Percentiles rank a stretch among this genome's conserved stretches.
These are phyloP conservation scores for Fragum sueziense DNA, from an alignment of 2,888 invertebrate genomes.

Conservation along the genomic window DNA sequence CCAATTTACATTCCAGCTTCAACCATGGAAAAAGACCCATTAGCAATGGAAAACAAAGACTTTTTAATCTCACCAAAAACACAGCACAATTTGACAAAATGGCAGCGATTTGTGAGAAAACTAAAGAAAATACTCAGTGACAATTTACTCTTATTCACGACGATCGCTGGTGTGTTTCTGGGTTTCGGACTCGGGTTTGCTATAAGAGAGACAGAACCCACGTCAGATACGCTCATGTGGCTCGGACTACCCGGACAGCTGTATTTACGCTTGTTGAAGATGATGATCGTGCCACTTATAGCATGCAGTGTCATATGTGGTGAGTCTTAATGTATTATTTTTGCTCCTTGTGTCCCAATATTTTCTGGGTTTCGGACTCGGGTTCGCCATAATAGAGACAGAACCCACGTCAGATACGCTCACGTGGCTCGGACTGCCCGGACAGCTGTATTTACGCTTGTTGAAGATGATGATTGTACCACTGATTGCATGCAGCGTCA, in stretches of 20 bases:
- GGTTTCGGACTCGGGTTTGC: conserved; percentile 31
- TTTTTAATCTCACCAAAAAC: neutral
- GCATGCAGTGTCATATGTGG: conserved; percentile 75
- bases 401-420: conserved; percentile 19
- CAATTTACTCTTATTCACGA: conserved; percentile 25
- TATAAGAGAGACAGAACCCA: conserved; percentile 23
- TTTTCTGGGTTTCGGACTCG: conserved; percentile 26
- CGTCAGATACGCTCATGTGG: conserved; percentile 31
- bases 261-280: conserved; percentile 73
- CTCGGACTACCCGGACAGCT: conserved; percentile 74
- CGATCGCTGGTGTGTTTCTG: conserved; percentile 23
- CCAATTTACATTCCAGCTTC: neutral
- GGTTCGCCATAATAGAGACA: conserved; percentile 28
- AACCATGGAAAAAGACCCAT: neutral
- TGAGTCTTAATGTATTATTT: conserved; percentile 52
- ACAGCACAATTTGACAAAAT: neutral
- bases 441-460: conserved; percentile 75
- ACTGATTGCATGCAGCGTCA: conserved; percentile 73
- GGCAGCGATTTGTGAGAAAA: conserved; percentile 83
- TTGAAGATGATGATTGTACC: conserved; percentile 77
- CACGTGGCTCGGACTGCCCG: conserved; percentile 66
- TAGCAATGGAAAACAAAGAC: neutral
- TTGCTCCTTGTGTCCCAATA: too few relatives aligned
- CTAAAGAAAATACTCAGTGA: neutral
- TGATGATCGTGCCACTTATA: conserved; percentile 77